phyloP scores from a whole-genome alignment of 2,113 vertebrate genomes.

The Nothoprocta pentlandii region DNA sequence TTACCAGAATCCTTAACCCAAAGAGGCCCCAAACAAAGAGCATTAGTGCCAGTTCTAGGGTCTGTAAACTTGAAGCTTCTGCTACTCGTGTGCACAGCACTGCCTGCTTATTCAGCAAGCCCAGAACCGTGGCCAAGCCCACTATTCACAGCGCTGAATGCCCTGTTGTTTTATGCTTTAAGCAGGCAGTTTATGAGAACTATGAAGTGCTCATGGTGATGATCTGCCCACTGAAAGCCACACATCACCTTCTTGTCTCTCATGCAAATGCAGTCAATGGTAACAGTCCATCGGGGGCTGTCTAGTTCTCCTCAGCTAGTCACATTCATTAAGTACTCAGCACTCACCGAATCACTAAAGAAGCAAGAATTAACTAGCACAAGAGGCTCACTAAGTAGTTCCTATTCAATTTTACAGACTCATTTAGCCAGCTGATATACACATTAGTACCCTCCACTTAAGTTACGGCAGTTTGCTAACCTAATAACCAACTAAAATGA shows the following conservation, averaged over 20 bases:
- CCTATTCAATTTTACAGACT: background rate
- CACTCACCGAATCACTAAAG: background rate
- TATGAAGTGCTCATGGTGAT: background rate
- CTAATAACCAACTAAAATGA: background rate
- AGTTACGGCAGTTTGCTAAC: background rate
- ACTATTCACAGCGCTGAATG: background rate
- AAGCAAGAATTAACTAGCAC: background rate
- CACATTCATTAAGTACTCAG: background rate
- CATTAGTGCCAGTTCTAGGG: background rate
- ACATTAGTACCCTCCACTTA: background rate
- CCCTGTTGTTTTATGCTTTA: background rate
- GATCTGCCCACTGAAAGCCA: background rate
- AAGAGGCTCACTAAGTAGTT: background rate
- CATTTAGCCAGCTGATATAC: background rate
- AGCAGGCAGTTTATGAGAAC: background rate
- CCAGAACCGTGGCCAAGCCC: background rate
- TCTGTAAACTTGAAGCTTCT: background rate
- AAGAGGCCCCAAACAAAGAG: background rate
- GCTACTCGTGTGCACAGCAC: background rate
- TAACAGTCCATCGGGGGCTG: background rate
- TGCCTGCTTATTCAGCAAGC: conserved; percentile 10
- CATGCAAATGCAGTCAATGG: background rate
- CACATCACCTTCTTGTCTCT: background rate
- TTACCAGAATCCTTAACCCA: background rate
- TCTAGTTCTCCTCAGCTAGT: background rate